Base-by-base conservation (phyloP, 2,113 vertebrate species). In the Datnioides undecimradiatus region DNA sequence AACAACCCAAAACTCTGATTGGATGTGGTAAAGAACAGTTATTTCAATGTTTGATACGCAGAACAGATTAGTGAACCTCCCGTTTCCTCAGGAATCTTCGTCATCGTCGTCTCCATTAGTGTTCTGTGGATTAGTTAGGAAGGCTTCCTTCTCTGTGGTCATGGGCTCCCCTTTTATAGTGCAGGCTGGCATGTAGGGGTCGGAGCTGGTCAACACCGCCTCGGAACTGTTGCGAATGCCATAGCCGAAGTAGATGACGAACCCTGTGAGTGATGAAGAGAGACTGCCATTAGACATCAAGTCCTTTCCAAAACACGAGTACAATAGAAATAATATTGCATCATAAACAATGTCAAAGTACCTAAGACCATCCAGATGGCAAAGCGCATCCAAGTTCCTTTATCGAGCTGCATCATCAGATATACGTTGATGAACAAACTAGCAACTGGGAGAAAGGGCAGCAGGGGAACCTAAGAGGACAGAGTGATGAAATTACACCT, bases 391-490 rank as follows among this genome's bases (percentile, higher is more conserved):
- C 97, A 99, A 0, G 97, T 99, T 68, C 97, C 96, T 62, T 7
- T 45, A 9, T 95, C 96, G 52, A 99, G 94, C 94, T 99, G 98
- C 96, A 99, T 96, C 97, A 99, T 98, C 88, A 99, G 95, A 91
- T 98, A 99, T 76, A 99, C 84, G 3, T 99, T 99, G 66, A 99
- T 96, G 31, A 99, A 95, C 95, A 99, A 97, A 86, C 98, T 99
- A n/a, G 95, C 59, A 34, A 98, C 54, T 0, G 98, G 97, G 19
- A 99, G 76, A 11, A 97, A 80, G 0, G 98, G 97, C 80, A 99
- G 78, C 84, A 97, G 91, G 14, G 97, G 98, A 67, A 99, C 97
- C 98, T 99, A 72, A n/a, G 52, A 76, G 60, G 5, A 77, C n/a
- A 82, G 23, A 14, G 27, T 11, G 12, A 58, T 10, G 1, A 62